A percentile compares a stretch with the other conserved stretches of the same genome.
Evolutionary conservation across 1,140 invertebrate species (phyloP).

Genomic region (Lasioglossum baleicum): DNA sequence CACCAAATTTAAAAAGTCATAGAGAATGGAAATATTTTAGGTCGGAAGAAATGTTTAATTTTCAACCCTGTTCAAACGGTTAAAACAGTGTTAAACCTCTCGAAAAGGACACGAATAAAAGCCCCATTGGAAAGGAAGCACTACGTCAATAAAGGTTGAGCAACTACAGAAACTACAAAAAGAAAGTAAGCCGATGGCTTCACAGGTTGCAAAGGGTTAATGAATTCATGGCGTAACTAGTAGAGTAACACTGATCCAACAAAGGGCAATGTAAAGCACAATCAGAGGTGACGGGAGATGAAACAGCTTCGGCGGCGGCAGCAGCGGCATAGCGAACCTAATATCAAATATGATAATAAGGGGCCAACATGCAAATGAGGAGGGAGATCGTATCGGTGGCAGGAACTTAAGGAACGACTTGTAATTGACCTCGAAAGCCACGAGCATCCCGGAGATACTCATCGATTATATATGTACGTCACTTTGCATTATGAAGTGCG

Average conservation of each 20-base stretch:
- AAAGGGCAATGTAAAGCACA: conserved; percentile 4
- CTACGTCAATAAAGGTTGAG: too few species aligned
- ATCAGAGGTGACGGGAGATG: neutral
- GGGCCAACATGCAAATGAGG: conserved; percentile 25
- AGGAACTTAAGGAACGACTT: conserved; percentile 32
- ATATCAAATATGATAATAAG: conserved; percentile 25
- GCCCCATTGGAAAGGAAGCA: too few species aligned
- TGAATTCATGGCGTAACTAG: neutral
- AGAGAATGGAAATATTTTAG: too few species aligned
- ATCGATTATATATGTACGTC: conserved; percentile 32
- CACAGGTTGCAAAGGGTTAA: neutral
- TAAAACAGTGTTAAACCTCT: too few species aligned
- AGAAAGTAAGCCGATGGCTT: too few species aligned
- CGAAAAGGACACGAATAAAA: too few species aligned
- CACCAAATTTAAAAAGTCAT: too few species aligned
- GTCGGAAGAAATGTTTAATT: too few species aligned
- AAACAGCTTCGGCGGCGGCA: too few species aligned
- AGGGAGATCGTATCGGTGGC: conserved; percentile 29
- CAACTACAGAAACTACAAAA: too few species aligned
- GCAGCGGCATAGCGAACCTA: neutral
- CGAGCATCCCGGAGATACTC: conserved; percentile 3
- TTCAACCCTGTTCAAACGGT: too few species aligned
- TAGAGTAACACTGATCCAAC: neutral
- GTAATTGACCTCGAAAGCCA: conserved; percentile 47
- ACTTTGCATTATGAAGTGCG: conserved; percentile 38